Conservation (phyloP, 2,113 vertebrate genomes). For the Tragelaphus buxtoni region DNA sequence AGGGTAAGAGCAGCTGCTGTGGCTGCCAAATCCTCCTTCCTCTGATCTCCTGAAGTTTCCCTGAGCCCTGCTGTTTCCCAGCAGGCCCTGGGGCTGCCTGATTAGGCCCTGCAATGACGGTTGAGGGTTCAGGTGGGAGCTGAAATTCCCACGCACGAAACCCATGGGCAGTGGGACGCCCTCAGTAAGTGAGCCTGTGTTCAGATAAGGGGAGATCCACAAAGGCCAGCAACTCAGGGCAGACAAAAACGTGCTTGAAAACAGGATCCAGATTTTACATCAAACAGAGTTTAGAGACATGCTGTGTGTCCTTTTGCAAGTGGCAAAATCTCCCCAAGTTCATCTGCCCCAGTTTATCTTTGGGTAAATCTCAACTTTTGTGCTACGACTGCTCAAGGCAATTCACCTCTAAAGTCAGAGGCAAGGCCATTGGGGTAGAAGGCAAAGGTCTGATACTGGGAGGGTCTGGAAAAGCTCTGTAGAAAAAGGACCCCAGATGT, state of each 20-base stretch:
- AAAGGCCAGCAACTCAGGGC: not conserved
- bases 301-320: not conserved
- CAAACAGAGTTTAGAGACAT: not conserved
- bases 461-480: not conserved
- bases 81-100: not conserved
- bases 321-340: not conserved
- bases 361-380: not conserved
- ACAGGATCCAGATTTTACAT: slow-evolving; percentile 18
- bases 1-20: slow-evolving; percentile 81
- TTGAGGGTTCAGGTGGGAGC: not conserved
- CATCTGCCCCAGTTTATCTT: not conserved
- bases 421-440: not conserved
- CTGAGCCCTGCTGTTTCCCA: not conserved
- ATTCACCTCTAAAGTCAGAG: not conserved
- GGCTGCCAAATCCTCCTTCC: not conserved
- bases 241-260: not conserved
- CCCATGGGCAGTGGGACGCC: not conserved
- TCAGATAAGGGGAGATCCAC: not conserved
- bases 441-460: not conserved
- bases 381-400: not conserved
- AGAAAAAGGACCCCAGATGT: not conserved
- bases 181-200: not conserved
- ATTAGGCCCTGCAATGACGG: not conserved
- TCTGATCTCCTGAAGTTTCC: not conserved
- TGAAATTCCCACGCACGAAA: not conserved